A percentile compares a stretch with the other conserved stretches of the same genome.
phyloP scores from a whole-genome alignment of 2,888 invertebrate species.

The Epinotia brunnichana region DNA sequence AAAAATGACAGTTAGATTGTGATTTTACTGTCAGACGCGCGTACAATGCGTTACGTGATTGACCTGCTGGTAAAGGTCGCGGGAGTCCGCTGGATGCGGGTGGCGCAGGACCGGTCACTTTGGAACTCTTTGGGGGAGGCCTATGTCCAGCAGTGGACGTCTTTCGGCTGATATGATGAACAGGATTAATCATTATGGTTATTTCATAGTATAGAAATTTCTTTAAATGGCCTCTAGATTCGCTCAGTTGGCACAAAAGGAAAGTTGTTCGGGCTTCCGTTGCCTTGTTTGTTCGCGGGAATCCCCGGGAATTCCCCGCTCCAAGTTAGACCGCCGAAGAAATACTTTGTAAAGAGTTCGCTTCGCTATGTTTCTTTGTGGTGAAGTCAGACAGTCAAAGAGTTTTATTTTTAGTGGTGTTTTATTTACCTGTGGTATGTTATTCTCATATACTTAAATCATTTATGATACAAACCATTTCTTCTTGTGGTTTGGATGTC shows the following conservation, averaged over 20 bases:
- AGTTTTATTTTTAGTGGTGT: constrained; percentile 46
- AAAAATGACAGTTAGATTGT: too few species aligned
- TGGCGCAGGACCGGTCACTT: too few species aligned
- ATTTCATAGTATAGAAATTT: background rate
- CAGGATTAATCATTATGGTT: background rate
- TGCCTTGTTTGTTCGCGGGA: constrained; percentile 50
- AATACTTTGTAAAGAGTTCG: constrained; percentile 63
- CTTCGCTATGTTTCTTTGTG: constrained; percentile 60
- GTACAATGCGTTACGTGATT: too few species aligned
- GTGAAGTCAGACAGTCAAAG: constrained; percentile 55
- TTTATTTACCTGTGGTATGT: background rate
- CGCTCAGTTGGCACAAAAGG: constrained; percentile 48
- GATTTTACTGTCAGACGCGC: too few species aligned
- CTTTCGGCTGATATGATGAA: too few species aligned
- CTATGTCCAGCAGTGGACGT: too few species aligned
- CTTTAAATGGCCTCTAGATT: constrained; percentile 10
- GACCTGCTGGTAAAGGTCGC: too few species aligned
- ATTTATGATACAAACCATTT: background rate
- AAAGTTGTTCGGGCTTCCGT: constrained; percentile 74
- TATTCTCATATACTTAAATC: background rate
- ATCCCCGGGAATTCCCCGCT: constrained; percentile 64
- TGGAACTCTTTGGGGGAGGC: too few species aligned
- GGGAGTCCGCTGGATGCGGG: too few species aligned
- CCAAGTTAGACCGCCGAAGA: constrained; percentile 69
- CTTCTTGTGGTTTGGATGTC: background rate